Evolutionary conservation across 2,888 invertebrate species (phyloP), one percentile per base, ranked within the genome.

Genomic region (Atethmia centrago): DNA sequence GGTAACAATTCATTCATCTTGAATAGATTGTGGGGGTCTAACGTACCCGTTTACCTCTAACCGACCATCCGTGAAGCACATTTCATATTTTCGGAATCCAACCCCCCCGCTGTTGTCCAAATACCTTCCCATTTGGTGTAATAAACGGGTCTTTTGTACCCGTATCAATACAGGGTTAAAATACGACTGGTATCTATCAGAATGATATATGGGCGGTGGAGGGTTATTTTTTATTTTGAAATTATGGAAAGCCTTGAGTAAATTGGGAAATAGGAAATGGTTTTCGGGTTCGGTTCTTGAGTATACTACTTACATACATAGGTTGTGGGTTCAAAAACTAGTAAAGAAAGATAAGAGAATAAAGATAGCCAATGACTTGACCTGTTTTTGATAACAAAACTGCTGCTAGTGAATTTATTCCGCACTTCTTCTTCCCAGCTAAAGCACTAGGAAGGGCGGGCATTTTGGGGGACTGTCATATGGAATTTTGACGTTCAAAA

Each of bases 61-160:
- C 63, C 61, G 45, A 36, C 51, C 56, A 62, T 45, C 72, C 76
- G 64, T 73, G 71, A 76, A 77, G 77, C 85, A 85, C 84, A 81
- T 81, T 81, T 86, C 75, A 83, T 86, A 80, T 80, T 74, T 82
- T 66, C 70, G 67, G 73, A 73, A 74, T 80, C 71, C 66, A 72
- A 77, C 76, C 80, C 77, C 79, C 84, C 81, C 69, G 71, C 71
- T 77, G 84, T 67, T 86, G 74, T 68, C 72, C 77, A 83, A 86
- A 86, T 85, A 85, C 81, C 81, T 85, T 83, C 83, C 83, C 77
- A 83, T 85, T 85, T 85, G 65, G 76, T 71, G 79, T 85, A 79
- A 85, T 86, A 85, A 84, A 85, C 86, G 86, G 83, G 63, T 81
- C 81, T 74, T 85, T 85, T 85, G 86, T 85, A 79, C 83, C 85